Percentiles rank a stretch among this genome's conserved stretches.
Evolutionary conservation across 2,113 vertebrate species (phyloP).

Genomic region (Actinemys pallida): DNA sequence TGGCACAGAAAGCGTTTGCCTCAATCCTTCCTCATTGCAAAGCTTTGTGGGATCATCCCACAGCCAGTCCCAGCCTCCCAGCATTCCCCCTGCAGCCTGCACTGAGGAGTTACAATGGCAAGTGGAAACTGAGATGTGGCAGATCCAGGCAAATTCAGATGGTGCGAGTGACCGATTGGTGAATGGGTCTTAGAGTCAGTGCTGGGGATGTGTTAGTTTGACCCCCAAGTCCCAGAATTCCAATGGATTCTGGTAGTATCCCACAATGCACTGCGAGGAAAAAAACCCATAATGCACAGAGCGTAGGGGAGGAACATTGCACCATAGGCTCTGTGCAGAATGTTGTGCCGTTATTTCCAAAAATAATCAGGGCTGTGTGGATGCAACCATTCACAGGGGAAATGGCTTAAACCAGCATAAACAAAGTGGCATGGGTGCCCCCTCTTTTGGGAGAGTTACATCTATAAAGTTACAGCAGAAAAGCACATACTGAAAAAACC

Average conservation of each 20-base stretch:
- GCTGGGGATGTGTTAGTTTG: neutral
- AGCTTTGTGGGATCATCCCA: neutral
- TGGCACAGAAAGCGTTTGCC: constrained; percentile 27
- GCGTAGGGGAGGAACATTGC: too few species aligned
- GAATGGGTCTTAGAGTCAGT: neutral
- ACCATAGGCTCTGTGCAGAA: neutral
- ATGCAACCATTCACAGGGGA: neutral
- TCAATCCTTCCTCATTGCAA: neutral
- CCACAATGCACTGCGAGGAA: neutral
- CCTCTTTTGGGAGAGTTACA: neutral
- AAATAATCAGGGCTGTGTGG: neutral
- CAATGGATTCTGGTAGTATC: neutral
- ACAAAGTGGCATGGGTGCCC: neutral
- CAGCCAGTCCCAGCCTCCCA: neutral
- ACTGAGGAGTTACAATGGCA: neutral
- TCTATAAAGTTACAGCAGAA: neutral
- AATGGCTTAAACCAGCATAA: neutral
- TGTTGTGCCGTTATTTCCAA: neutral
- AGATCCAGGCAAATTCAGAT: neutral
- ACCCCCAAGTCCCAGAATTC: neutral
- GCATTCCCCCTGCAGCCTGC: too few species aligned
- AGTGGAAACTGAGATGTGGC: neutral
- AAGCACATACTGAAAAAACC: neutral
- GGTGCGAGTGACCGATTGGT: neutral
- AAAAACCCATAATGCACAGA: neutral